Evolutionary conservation across 2,113 vertebrate genomes (phyloP).

Genomic region (Erythrocercus mccallii): DNA sequence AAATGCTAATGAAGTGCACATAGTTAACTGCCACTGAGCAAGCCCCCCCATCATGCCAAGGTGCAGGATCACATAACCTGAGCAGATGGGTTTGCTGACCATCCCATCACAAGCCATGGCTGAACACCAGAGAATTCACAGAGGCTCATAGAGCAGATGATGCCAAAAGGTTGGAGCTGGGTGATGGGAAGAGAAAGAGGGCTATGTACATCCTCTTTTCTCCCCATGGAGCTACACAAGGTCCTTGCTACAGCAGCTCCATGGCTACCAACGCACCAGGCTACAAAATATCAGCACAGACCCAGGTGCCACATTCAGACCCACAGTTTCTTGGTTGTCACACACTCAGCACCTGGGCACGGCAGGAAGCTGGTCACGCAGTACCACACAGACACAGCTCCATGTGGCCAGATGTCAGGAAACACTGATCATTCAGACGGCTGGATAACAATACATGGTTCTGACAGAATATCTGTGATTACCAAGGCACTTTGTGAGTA

Average conservation of each 20-base stretch:
- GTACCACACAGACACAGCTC: not conserved
- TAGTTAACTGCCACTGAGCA: not conserved
- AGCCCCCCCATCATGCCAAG: not conserved
- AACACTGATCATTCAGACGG: not conserved
- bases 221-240: not conserved
- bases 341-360: not conserved
- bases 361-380: not conserved
- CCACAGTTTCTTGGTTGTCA: not conserved
- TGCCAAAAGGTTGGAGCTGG: not conserved
- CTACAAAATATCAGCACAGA: not conserved
- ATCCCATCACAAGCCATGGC: not conserved
- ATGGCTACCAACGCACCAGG: not conserved
- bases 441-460: not conserved
- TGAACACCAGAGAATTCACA: not conserved
- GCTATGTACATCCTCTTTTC: not conserved
- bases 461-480: not conserved
- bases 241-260: not conserved
- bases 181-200: not conserved
- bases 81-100: not conserved
- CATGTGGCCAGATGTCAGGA: not conserved
- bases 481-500: not conserved
- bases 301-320: not conserved
- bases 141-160: not conserved
- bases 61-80: not conserved
- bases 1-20: not conserved